Evolutionary conservation across 2,113 vertebrate species (phyloP), one percentile per base, ranked within the genome.

Genomic region (Rattus rattus): DNA sequence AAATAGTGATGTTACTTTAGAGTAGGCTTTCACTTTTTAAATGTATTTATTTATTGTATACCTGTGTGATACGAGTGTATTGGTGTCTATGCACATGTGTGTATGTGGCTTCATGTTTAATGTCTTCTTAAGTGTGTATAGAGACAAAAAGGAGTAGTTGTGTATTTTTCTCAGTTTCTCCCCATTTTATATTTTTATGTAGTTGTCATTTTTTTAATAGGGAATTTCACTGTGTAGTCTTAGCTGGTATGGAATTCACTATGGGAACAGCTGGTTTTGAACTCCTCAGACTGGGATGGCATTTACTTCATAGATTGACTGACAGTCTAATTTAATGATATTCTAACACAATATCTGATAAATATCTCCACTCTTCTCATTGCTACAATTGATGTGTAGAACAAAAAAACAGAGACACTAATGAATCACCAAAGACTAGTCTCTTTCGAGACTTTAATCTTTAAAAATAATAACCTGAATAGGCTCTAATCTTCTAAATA

Each of bases 321-420:
- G 0, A 16, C 89, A 88, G 56, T 6, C 72, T 36, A 36, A 83
- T 90, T 96, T 88, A 72, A 77, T 86, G 28, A 12, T 72, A 76
- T 85, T 79, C 54, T 43, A 83, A 83, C 67, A 22, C 47, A 96
- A 65, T 92, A 63, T 8, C 9, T 90, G 65, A 52, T 43, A 79
- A 94, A 69, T 75, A 7, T 17, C 30, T 86, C 94, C 30, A 70
- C 79, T 95, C 52, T 91, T 75, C 19, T 43, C 28, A 67, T 80
- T 80, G 77, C 11, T 91, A 65, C 19, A 85, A n/a, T 26, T 22
- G 10, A 76, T 72, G 7, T 36, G 56, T 52, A 61, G 43, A 39
- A 39, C 87, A 88, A 92, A 88, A 92, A 88, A 59, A 28, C 30
- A 92, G 26, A 94, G 76, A 39, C 43, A 76, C 80, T 70, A 72